Percentiles rank a stretch among this genome's conserved stretches.
These are phyloP conservation scores for Steinernema khuongi DNA, from an alignment of 1,140 invertebrate species.

Conservation along the genomic window DNA sequence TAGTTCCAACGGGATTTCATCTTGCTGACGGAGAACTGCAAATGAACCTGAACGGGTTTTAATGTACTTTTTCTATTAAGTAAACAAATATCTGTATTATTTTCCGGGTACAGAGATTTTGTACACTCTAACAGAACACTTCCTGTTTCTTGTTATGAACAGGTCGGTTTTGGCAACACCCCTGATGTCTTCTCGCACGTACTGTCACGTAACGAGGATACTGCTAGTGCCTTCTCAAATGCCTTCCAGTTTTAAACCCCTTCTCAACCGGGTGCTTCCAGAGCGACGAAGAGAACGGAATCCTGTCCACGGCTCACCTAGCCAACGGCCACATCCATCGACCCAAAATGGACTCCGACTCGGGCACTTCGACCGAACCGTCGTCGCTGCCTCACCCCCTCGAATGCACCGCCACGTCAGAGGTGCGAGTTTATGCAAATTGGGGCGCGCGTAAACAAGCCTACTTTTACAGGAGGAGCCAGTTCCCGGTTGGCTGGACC, in stretches of 20 bases:
- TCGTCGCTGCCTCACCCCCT: neutral
- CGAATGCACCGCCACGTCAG: neutral
- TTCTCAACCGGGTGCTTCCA: neutral
- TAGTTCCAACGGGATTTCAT: too few relatives aligned
- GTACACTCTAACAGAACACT: too few relatives aligned
- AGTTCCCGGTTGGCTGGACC: constrained; percentile 12
- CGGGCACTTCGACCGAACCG: neutral
- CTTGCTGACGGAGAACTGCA: too few relatives aligned
- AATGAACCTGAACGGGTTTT: too few relatives aligned
- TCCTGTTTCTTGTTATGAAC: too few relatives aligned
- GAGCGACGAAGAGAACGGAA: constrained; percentile 11
- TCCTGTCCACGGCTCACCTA: neutral
- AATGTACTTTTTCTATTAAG: too few relatives aligned
- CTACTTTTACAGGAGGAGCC: neutral
- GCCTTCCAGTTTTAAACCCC: neutral
- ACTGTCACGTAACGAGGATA: too few relatives aligned
- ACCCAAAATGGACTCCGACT: neutral
- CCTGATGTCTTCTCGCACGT: too few relatives aligned
- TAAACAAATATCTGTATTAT: too few relatives aligned
- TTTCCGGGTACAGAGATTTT: too few relatives aligned
- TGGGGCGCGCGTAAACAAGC: neutral
- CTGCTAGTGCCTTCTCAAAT: neutral
- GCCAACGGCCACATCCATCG: neutral
- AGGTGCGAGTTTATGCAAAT: constrained; percentile 12
- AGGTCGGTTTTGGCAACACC: too few relatives aligned